A percentile compares a stretch with the other conserved stretches of the same genome.
These are phyloP conservation scores for Drosophila athabasca DNA, from an alignment of 1,140 invertebrate species.

Conservation along the genomic window DNA sequence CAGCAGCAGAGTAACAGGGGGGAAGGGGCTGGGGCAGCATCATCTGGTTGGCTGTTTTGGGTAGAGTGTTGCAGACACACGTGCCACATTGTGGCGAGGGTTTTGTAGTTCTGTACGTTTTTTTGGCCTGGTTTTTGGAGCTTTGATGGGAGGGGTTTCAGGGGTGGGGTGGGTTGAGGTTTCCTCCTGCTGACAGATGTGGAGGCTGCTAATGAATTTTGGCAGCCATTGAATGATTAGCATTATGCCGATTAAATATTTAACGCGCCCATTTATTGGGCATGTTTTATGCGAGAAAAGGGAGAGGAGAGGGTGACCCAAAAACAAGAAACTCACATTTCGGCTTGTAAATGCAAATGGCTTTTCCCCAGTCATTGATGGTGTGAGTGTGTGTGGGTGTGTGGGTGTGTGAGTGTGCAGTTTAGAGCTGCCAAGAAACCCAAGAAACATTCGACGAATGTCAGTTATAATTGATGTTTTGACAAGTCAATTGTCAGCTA, in stretches of 20 bases:
- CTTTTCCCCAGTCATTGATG: slow-evolving; percentile 10
- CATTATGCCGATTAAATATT: slow-evolving; percentile 73
- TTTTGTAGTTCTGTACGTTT: slow-evolving; percentile 36
- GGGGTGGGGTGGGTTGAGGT: slow-evolving; percentile 34
- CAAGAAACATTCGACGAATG: slow-evolving; percentile 39
- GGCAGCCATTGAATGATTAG: slow-evolving; percentile 73
- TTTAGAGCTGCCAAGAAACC: slow-evolving; percentile 13
- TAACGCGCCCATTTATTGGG: slow-evolving; percentile 67
- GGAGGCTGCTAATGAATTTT: slow-evolving; percentile 67
- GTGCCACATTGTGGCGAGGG: slow-evolving; percentile 42
- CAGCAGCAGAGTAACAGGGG: background rate
- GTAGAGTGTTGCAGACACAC: slow-evolving; percentile 17
- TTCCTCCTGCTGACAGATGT: slow-evolving; percentile 54
- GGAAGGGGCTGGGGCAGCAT: slow-evolving; percentile 1
- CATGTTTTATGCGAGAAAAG: slow-evolving; percentile 41
- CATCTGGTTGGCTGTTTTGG: background rate
- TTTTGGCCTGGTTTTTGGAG: slow-evolving; percentile 23
- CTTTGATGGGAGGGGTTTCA: slow-evolving; percentile 28
- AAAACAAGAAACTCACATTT: slow-evolving; percentile 60
- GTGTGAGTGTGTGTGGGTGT: background rate
- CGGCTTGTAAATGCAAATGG: slow-evolving; percentile 66
- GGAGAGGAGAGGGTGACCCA: background rate
- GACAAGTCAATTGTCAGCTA: slow-evolving; percentile 79
- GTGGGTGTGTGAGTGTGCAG: background rate
- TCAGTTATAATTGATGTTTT: slow-evolving; percentile 72